Conservation (phyloP, 2,113 vertebrate genomes). For the Bufo gargarizans region DNA sequence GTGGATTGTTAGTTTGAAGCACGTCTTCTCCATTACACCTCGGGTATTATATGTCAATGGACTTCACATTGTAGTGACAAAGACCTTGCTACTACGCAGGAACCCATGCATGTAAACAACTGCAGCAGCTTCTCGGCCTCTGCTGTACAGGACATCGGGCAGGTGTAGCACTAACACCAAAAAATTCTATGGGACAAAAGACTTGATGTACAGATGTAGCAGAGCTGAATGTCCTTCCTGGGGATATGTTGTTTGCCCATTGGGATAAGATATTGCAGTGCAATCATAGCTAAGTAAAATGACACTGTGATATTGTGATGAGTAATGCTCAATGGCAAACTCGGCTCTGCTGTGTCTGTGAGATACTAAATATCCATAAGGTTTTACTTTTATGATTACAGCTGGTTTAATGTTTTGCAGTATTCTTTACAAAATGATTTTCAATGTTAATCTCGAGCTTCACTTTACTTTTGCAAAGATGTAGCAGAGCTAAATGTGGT, state of each 20-base stretch:
- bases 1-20: slow-evolving; percentile 47
- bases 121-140: neutral
- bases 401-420: too few species aligned
- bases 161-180: neutral
- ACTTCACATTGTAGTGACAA: slow-evolving; percentile 27
- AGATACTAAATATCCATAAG: neutral
- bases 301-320: neutral
- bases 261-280: neutral
- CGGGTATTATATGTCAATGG: slow-evolving; percentile 44
- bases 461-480: too few species aligned
- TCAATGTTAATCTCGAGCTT: too few species aligned
- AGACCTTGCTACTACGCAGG: neutral
- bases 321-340: neutral
- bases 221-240: neutral
- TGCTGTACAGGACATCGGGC: neutral
- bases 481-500: too few species aligned
- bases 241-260: neutral
- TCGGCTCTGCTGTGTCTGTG: neutral
- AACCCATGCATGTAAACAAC: neutral
- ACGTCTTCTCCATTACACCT: slow-evolving; percentile 46
- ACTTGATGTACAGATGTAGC: neutral
- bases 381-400: too few species aligned
- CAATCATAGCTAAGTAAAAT: neutral
- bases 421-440: too few species aligned
- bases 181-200: neutral